Evolutionary conservation across 2,888 invertebrate genomes (phyloP).

Genomic region (Troides aeacus): DNA sequence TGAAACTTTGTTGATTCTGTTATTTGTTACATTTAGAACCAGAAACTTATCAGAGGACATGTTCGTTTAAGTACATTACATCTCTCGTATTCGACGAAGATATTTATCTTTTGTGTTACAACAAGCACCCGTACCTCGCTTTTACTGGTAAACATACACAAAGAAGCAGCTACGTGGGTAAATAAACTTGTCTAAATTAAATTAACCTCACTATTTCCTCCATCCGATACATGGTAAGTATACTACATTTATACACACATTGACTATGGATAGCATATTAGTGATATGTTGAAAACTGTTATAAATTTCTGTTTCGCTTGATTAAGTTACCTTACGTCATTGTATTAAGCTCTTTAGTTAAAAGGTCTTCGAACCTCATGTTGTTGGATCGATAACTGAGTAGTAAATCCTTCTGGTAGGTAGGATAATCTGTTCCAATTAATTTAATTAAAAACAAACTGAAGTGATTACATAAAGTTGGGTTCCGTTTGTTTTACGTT

Average conservation of each 20-base stretch:
- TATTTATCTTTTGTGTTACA: conserved; percentile 74
- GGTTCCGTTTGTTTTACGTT: conserved; percentile 26
- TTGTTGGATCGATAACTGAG: conserved; percentile 47
- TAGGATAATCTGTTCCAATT: conserved; percentile 69
- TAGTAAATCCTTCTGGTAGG: conserved; percentile 61
- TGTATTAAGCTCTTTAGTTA: conserved; percentile 29
- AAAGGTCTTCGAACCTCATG: conserved; percentile 31
- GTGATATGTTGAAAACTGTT: not conserved
- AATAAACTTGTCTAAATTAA: conserved; percentile 63
- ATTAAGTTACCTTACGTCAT: conserved; percentile 15
- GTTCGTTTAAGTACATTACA: conserved; percentile 73
- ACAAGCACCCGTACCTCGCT: conserved; percentile 49
- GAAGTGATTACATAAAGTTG: conserved; percentile 45
- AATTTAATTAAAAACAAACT: conserved; percentile 75
- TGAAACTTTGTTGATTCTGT: conserved; percentile 65
- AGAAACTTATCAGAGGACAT: conserved; percentile 62
- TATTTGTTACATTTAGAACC: conserved; percentile 58
- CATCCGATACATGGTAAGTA: conserved; percentile 61
- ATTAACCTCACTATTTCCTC: conserved; percentile 62
- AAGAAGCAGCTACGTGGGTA: conserved; percentile 66
- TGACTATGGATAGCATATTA: not conserved
- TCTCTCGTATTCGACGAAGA: conserved; percentile 60
- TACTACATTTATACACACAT: conserved; percentile 37
- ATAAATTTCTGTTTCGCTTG: conserved; percentile 4
- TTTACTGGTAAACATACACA: conserved; percentile 57